Evolutionary conservation across 2,888 invertebrate species (phyloP).

Genomic region (Strigamia transsilvanica): DNA sequence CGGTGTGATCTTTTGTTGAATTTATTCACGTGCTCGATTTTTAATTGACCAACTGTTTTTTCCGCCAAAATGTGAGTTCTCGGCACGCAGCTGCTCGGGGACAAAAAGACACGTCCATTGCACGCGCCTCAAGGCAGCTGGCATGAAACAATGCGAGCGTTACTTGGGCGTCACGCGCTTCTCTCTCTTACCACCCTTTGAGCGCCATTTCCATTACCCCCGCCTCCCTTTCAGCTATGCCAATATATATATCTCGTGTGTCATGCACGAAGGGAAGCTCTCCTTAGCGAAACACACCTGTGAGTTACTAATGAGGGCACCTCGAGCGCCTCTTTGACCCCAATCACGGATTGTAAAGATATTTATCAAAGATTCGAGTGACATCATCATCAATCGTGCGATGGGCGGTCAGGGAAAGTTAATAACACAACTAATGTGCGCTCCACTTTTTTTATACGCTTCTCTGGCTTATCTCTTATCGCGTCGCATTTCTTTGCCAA

Average conservation of each 20-base stretch:
- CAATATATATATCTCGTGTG: background rate
- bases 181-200: constrained; percentile 35
- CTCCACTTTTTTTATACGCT: constrained; percentile 16
- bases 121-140: constrained; percentile 46
- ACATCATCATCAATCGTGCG: constrained; percentile 45
- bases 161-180: constrained; percentile 23
- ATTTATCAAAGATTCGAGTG: constrained; percentile 41
- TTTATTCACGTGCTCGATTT: constrained; percentile 33
- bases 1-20: constrained; percentile 22
- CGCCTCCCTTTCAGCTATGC: constrained; percentile 17
- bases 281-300: constrained; percentile 46
- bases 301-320: constrained; percentile 33
- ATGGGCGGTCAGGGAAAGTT: constrained; percentile 41
- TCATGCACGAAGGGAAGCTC: constrained; percentile 7
- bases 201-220: constrained; percentile 32
- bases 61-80: constrained; percentile 21
- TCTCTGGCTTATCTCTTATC: constrained; percentile 24
- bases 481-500: constrained; percentile 47
- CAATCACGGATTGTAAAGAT: constrained; percentile 39
- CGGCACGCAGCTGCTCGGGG: background rate
- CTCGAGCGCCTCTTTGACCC: constrained; percentile 39
- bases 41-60: constrained; percentile 37
- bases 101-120: constrained; percentile 37
- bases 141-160: constrained; percentile 46
- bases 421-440: constrained; percentile 42